These are phyloP conservation scores for Sarcophaga rosellei DNA, from an alignment of 2,888 invertebrate genomes.

Conservation along the genomic window DNA sequence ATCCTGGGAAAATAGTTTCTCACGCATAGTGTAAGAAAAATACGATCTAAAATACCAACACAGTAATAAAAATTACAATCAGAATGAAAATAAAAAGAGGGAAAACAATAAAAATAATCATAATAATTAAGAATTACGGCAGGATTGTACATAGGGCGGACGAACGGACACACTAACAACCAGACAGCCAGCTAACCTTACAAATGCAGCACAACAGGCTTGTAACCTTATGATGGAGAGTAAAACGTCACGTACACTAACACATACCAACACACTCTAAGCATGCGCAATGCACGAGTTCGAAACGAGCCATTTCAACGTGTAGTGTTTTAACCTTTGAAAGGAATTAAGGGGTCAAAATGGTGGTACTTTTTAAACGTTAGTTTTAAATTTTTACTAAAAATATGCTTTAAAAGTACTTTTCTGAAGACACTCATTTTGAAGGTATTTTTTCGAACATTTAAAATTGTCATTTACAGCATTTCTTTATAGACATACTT, in stretches of 20 bases:
- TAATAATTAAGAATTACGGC: constrained; percentile 39
- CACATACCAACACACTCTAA: constrained; percentile 51
- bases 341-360: background rate
- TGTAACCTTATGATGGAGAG: background rate
- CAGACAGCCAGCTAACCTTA: too few species aligned
- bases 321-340: constrained; percentile 32
- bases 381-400: too few species aligned
- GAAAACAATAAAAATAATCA: constrained; percentile 32
- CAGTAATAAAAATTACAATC: constrained; percentile 12
- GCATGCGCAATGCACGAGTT: constrained; percentile 68
- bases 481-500: too few species aligned
- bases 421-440: too few species aligned
- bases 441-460: too few species aligned
- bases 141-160: constrained; percentile 33
- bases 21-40: constrained; percentile 27
- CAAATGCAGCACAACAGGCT: background rate
- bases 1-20: constrained; percentile 65
- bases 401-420: too few species aligned
- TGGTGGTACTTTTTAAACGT: too few species aligned
- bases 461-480: too few species aligned
- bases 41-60: constrained; percentile 30
- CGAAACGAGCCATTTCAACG: constrained; percentile 39
- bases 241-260: background rate
- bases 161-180: background rate
- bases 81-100: background rate